Conservation (phyloP, 2,888 invertebrate genomes). For the Idaea straminata region DNA sequence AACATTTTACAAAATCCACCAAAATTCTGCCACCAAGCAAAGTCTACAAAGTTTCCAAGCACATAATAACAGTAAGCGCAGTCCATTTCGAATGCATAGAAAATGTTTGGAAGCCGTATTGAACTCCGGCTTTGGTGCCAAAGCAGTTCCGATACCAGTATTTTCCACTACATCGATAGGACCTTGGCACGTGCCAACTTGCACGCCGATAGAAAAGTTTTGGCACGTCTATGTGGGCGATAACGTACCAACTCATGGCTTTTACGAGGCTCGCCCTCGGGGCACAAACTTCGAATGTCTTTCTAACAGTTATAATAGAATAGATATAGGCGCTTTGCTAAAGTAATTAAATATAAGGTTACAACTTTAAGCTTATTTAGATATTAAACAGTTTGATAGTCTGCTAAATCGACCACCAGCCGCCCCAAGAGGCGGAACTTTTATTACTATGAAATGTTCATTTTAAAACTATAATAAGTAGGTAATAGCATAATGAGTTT, state of each 20-base stretch:
- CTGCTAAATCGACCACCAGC: neutral
- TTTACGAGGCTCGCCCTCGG: constrained; percentile 26
- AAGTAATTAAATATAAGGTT: neutral
- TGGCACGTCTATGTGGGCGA: constrained; percentile 29
- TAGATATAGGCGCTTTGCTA: neutral
- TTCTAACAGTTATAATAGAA: constrained; percentile 12
- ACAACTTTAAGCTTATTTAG: neutral
- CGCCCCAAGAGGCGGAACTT: neutral
- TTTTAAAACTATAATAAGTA: neutral
- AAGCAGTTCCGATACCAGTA: constrained; percentile 30
- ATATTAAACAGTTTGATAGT: neutral
- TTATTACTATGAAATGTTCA: neutral
- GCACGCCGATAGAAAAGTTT: constrained; percentile 35
- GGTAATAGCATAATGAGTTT: too few relatives aligned
- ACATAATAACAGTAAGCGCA: constrained; percentile 7
- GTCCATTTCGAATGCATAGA: constrained; percentile 33
- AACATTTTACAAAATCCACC: neutral
- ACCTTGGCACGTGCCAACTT: constrained; percentile 36
- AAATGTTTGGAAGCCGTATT: constrained; percentile 34
- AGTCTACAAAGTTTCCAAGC: neutral
- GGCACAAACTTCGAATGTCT: constrained; percentile 17
- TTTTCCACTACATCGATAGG: constrained; percentile 37
- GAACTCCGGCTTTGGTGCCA: constrained; percentile 32
- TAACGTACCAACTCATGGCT: constrained; percentile 34
- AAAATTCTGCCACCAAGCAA: neutral